Conservation (phyloP, 2,113 vertebrate genomes). For the Pluvialis apricaria region DNA sequence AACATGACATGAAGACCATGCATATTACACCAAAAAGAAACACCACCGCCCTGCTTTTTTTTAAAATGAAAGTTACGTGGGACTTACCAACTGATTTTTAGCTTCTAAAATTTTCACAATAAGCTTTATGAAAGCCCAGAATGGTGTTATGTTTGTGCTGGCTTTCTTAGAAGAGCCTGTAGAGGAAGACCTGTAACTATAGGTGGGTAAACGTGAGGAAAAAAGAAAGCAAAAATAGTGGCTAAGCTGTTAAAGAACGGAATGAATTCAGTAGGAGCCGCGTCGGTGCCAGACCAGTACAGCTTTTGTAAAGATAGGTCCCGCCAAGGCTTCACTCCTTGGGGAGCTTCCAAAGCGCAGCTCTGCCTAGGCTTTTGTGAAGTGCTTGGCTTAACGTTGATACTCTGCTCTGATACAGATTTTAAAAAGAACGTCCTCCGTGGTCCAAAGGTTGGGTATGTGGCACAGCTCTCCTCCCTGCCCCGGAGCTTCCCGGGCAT, state of each 20-base stretch:
- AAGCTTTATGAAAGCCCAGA: too few relatives aligned
- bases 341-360: neutral
- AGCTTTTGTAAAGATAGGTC: neutral
- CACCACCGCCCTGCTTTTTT: too few relatives aligned
- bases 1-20: fast-evolving
- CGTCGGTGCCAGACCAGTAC: neutral
- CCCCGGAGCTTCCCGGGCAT: too few relatives aligned
- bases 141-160: neutral
- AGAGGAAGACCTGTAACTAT: neutral
- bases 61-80: too few relatives aligned
- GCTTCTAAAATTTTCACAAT: neutral
- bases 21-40: fast-evolving
- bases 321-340: neutral
- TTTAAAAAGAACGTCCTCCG: fast-evolving
- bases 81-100: neutral
- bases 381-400: fast-evolving
- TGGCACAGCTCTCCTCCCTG: neutral
- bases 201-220: neutral
- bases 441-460: neutral
- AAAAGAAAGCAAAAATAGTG: neutral
- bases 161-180: neutral
- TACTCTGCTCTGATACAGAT: neutral
- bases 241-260: neutral
- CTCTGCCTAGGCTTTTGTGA: neutral
- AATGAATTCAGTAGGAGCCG: neutral